These are phyloP conservation scores for Oryzias sinensis DNA, from an alignment of 2,797 vertebrate species.

Conservation along the genomic window DNA sequence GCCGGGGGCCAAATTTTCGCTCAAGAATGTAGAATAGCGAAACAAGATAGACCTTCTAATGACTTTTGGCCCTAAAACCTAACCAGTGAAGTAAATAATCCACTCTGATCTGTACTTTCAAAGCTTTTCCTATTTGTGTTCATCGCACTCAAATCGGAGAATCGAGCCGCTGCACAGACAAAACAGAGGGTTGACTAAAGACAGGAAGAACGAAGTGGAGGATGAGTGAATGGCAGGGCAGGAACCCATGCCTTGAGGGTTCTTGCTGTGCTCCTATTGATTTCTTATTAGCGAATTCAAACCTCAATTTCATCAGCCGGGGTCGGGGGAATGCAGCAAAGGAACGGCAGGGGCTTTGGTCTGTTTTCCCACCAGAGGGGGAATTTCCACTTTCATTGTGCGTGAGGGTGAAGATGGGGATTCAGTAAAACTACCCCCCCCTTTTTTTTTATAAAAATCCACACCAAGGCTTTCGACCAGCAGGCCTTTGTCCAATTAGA, in stretches of 20 bases:
- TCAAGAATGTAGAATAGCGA: too few relatives aligned
- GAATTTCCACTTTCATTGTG: conserved; percentile 48
- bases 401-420: conserved; percentile 6
- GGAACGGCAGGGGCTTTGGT: conserved; percentile 50
- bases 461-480: conserved; percentile 26
- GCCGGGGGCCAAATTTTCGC: too few relatives aligned
- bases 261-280: conserved; percentile 58
- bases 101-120: conserved; percentile 56
- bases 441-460: conserved; percentile 7
- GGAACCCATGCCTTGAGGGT: conserved; percentile 41
- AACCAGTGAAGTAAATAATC: conserved; percentile 57
- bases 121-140: conserved; percentile 57
- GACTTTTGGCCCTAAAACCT: conserved; percentile 27
- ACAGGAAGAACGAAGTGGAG: conserved; percentile 10
- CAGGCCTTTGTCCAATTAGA: conserved; percentile 55
- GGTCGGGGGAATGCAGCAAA: conserved; percentile 34
- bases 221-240: conserved; percentile 43
- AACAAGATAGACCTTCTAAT: not conserved
- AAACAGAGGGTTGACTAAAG: conserved; percentile 34
- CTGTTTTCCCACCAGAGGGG: conserved; percentile 51
- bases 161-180: conserved; percentile 12
- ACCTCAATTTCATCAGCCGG: conserved; percentile 57
- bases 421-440: not conserved
- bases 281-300: conserved; percentile 71
- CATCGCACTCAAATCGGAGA: conserved; percentile 47